These are phyloP conservation scores for Neoitamus cyanurus DNA, from an alignment of 2,888 invertebrate species.

Conservation along the genomic window DNA sequence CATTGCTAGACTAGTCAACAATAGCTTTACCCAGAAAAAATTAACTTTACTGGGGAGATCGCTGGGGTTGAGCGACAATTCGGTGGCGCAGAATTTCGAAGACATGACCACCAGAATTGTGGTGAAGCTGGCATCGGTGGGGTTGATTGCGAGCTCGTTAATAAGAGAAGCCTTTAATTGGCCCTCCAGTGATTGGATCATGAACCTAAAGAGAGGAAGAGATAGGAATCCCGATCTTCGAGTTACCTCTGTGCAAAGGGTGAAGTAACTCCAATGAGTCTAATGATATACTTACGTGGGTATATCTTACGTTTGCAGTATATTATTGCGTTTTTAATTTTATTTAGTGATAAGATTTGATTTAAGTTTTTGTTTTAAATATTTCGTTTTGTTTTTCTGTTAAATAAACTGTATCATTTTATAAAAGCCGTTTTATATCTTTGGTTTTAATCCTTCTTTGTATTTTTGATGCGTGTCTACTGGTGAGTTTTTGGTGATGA, in stretches of 20 bases:
- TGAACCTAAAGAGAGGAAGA: constrained; percentile 55
- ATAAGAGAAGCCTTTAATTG: constrained; percentile 61
- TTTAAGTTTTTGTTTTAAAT: neutral
- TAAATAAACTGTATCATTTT: constrained; percentile 21
- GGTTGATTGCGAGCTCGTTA: constrained; percentile 62
- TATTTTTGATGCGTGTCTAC: no score
- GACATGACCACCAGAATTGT: constrained; percentile 58
- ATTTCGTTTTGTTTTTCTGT: neutral
- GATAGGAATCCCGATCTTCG: neutral
- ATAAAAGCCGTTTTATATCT: neutral
- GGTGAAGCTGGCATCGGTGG: constrained; percentile 63
- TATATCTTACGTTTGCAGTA: constrained; percentile 45
- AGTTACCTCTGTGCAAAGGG: neutral
- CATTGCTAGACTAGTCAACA: constrained; percentile 35
- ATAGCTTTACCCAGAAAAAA: neutral
- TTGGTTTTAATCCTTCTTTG: constrained; percentile 7
- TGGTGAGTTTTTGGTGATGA: no score
- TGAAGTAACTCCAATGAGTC: neutral
- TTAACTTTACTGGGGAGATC: neutral
- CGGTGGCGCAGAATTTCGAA: constrained; percentile 50
- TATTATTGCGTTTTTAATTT: constrained; percentile 48
- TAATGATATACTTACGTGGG: neutral
- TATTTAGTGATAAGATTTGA: neutral
- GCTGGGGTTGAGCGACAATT: neutral
- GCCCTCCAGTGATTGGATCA: constrained; percentile 57